phyloP scores from a whole-genome alignment of 2,113 vertebrate genomes.

The Aplodontia rufa region DNA sequence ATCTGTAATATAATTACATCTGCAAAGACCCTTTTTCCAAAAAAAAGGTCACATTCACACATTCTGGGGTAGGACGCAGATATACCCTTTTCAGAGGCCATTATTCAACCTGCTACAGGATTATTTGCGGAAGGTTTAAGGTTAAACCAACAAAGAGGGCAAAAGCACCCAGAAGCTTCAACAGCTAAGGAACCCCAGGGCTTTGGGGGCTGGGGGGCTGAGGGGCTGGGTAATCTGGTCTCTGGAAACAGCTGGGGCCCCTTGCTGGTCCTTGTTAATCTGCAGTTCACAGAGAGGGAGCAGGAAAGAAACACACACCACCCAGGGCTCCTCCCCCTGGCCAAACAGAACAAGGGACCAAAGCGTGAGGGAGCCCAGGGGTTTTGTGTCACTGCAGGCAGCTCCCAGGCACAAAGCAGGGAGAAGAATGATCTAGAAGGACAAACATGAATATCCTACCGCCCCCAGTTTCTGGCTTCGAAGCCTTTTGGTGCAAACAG shows the following conservation, averaged over 20 bases:
- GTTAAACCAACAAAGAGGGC: not conserved
- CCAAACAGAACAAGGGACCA: not conserved
- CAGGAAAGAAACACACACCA: not conserved
- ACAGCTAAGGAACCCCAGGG: not conserved
- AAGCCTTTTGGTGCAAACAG: not conserved
- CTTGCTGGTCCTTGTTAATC: not conserved
- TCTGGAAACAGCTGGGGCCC: not conserved
- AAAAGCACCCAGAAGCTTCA: not conserved
- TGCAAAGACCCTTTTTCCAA: not conserved
- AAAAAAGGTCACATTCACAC: not conserved
- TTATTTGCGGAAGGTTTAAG: not conserved
- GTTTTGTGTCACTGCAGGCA: rapidly evolving
- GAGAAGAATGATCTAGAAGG: not conserved
- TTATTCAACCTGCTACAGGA: not conserved
- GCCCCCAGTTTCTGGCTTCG: not conserved
- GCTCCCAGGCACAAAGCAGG: rapidly evolving
- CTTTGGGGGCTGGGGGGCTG: not conserved
- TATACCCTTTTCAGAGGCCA: not conserved
- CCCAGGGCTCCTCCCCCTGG: not conserved
- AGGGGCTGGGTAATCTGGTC: rapidly evolving
- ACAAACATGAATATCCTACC: not conserved
- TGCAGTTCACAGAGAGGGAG: not conserved
- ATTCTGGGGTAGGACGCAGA: not conserved
- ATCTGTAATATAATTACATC: not conserved
- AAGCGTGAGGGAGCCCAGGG: not conserved